Percentiles rank a stretch among this genome's conserved stretches.
phyloP scores from a whole-genome alignment of 2,797 vertebrate species.

The Steatocranus sp. region DNA sequence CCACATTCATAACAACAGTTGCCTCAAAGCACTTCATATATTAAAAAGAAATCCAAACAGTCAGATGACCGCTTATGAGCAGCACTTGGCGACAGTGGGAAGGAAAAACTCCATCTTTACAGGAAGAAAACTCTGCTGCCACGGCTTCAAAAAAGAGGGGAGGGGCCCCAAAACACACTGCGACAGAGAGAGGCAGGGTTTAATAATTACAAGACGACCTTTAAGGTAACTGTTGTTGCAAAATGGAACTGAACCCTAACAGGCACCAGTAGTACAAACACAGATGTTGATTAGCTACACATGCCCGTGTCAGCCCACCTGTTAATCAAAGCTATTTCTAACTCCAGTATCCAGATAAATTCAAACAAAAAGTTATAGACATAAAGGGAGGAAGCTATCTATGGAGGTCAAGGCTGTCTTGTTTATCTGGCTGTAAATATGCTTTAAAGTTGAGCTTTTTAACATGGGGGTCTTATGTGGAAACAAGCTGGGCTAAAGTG shows the following conservation, averaged over 20 bases:
- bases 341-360: not conserved
- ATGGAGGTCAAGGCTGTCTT: not conserved
- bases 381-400: not conserved
- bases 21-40: not conserved
- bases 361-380: not conserved
- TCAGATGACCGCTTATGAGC: not conserved
- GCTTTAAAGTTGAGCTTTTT: not conserved
- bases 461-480: not conserved
- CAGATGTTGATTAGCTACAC: not conserved
- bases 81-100: not conserved
- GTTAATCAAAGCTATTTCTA: not conserved
- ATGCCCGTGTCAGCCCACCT: not conserved
- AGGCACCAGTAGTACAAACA: not conserved
- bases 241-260: not conserved
- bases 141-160: not conserved
- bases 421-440: not conserved
- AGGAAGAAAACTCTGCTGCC: not conserved
- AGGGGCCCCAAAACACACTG: not conserved
- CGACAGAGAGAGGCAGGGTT: not conserved
- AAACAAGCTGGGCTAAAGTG: not conserved
- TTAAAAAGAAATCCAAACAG: not conserved
- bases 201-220: not conserved
- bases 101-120: not conserved
- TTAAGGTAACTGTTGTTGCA: not conserved
- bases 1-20: not conserved